Evolutionary conservation across 2,113 vertebrate species (phyloP).

Genomic region (Xyliphius kryptos): DNA sequence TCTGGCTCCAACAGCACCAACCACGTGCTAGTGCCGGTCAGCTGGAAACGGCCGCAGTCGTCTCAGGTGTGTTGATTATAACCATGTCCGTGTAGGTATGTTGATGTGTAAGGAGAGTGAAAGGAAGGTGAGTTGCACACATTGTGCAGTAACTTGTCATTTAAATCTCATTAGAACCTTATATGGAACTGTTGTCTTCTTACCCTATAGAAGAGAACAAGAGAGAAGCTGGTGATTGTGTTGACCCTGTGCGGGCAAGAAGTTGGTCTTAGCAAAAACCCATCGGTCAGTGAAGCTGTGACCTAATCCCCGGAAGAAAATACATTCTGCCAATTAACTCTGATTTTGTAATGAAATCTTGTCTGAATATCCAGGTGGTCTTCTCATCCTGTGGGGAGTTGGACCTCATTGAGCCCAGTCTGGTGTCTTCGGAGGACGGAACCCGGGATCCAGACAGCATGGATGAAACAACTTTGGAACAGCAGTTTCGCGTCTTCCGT

Average conservation of each 20-base stretch:
- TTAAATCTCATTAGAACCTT: too few species aligned
- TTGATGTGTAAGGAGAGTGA: too few species aligned
- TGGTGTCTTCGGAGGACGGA: slow-evolving; percentile 92
- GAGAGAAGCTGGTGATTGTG: slow-evolving; percentile 94
- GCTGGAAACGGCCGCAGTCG: slow-evolving; percentile 94
- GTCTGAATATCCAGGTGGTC: slow-evolving; percentile 74
- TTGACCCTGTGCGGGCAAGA: slow-evolving; percentile 95
- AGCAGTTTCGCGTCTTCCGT: slow-evolving; percentile 94
- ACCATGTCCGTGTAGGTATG: too few species aligned
- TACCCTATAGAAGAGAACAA: slow-evolving; percentile 97
- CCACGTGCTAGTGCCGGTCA: slow-evolving; percentile 93
- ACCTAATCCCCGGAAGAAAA: too few species aligned
- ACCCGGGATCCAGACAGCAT: slow-evolving; percentile 86
- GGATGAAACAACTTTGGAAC: slow-evolving; percentile 92
- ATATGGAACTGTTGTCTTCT: too few species aligned
- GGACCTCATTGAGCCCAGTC: slow-evolving; percentile 89
- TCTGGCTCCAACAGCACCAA: slow-evolving; percentile 90
- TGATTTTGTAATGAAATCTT: background rate
- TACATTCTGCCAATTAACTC: background rate
- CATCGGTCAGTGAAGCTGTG: slow-evolving; percentile 81
- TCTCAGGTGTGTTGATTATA: too few species aligned
- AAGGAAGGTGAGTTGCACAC: too few species aligned
- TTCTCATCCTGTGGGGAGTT: slow-evolving; percentile 97
- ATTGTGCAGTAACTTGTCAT: too few species aligned
- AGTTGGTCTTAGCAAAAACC: slow-evolving; percentile 95